Percentiles rank a stretch among this genome's conserved stretches.
Evolutionary conservation across 2,113 vertebrate species (phyloP).

Genomic region (Cisticola juncidis): DNA sequence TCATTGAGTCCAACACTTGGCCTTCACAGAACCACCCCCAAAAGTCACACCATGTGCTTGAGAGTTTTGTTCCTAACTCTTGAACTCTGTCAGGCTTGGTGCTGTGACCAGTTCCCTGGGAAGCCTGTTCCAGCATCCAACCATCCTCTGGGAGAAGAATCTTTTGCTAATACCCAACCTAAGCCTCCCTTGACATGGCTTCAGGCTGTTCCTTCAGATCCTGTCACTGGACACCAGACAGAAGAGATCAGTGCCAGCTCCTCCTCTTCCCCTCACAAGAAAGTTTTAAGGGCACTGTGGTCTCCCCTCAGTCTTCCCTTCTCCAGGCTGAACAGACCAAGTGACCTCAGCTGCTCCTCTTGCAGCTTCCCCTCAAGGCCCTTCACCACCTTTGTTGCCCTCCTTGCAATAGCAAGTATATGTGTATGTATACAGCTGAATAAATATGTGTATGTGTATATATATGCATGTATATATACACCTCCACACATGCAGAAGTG

Average conservation of each 20-base stretch:
- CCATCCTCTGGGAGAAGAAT: not conserved
- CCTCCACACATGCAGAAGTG: not conserved
- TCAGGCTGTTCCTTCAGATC: not conserved
- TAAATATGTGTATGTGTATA: not conserved
- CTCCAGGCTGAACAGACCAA: not conserved
- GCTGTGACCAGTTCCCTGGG: not conserved
- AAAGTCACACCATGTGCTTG: not conserved
- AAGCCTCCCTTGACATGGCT: not conserved
- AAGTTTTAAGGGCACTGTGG: not conserved
- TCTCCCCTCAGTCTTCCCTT: not conserved
- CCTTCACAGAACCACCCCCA: not conserved
- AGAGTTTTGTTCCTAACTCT: not conserved
- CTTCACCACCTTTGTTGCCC: not conserved
- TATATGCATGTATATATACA: too few species aligned
- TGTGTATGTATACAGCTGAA: not conserved
- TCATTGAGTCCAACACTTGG: too few species aligned
- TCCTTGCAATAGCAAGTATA: not conserved
- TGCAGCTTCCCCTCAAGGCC: not conserved
- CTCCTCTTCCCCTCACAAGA: not conserved
- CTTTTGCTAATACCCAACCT: fast-evolving
- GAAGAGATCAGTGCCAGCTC: not conserved
- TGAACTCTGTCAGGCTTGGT: not conserved
- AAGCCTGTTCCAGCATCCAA: not conserved
- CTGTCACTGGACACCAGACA: not conserved
- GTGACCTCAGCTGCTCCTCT: not conserved